A percentile compares a stretch with the other conserved stretches of the same genome.
Conservation (phyloP, 2,888 invertebrate species). For the Noctua fimbriata region DNA sequence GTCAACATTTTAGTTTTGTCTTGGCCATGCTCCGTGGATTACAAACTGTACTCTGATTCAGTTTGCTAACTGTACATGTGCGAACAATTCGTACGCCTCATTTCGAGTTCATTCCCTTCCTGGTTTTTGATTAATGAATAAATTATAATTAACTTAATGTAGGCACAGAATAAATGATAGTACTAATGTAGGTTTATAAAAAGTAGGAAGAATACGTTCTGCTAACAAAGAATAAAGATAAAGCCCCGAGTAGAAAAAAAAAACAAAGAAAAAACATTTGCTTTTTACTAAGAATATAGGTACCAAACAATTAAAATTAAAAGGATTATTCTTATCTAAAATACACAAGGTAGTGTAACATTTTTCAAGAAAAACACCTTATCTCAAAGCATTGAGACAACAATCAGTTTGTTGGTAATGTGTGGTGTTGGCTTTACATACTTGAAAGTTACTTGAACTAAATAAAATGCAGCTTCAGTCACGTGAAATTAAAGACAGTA, state of each 20-base stretch:
- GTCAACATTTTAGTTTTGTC: slow-evolving; percentile 56
- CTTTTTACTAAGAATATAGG: slow-evolving; percentile 20
- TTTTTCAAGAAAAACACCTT: slow-evolving; percentile 19
- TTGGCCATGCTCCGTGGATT: slow-evolving; percentile 59
- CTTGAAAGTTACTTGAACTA: neutral
- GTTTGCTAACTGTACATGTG: slow-evolving; percentile 63
- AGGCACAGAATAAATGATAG: no score
- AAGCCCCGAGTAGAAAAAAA: neutral
- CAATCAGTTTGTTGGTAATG: neutral
- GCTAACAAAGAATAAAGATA: slow-evolving; percentile 6
- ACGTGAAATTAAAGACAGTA: neutral
- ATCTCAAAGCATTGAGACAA: neutral
- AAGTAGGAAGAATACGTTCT: neutral
- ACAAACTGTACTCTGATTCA: slow-evolving; percentile 63
- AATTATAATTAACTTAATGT: slow-evolving; percentile 11
- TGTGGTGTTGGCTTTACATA: neutral
- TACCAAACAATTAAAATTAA: slow-evolving; percentile 5
- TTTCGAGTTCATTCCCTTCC: slow-evolving; percentile 58
- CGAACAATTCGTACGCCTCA: slow-evolving; percentile 48
- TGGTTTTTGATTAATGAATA: slow-evolving; percentile 21
- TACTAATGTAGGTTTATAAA: neutral
- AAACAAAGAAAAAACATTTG: neutral
- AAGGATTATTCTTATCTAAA: slow-evolving; percentile 25
- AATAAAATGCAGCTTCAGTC: neutral
- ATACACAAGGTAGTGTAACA: neutral